Percentiles rank a stretch among this genome's conserved stretches.
Evolutionary conservation across 2,113 vertebrate species (phyloP).

Genomic region (Thalassarche chlororhynchos): DNA sequence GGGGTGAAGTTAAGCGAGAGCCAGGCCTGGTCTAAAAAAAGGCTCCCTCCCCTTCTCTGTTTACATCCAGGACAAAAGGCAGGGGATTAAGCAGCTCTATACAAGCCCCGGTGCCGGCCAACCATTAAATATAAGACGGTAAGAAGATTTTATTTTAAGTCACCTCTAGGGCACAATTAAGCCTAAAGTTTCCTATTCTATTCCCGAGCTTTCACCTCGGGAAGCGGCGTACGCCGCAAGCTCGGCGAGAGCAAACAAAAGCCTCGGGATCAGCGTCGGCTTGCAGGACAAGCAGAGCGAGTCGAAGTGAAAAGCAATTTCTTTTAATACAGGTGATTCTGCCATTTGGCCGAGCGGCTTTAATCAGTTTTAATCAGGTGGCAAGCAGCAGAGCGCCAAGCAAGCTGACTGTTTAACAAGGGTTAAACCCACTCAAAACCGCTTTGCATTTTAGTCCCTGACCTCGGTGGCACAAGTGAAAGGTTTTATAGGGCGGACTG

Average conservation of each 20-base stretch:
- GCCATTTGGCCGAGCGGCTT: fast-evolving
- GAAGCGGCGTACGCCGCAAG: neutral
- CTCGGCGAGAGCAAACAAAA: neutral
- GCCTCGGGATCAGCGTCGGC: neutral
- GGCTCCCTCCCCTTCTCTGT: neutral
- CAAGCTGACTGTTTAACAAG: neutral
- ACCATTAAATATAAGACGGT: neutral
- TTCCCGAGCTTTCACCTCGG: neutral
- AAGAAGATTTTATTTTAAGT: neutral
- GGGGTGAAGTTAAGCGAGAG: neutral
- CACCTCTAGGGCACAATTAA: neutral
- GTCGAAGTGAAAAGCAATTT: no score
- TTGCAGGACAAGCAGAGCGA: neutral
- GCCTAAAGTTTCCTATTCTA: neutral
- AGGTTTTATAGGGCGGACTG: neutral
- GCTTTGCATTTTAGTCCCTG: neutral
- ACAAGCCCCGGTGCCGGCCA: neutral
- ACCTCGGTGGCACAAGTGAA: neutral
- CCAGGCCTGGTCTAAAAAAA: neutral
- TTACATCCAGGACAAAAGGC: neutral
- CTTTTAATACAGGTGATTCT: neutral
- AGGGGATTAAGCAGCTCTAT: neutral
- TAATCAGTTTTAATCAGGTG: fast-evolving
- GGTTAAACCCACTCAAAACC: neutral
- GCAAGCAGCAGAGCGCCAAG: neutral